Conservation (phyloP, 2,113 vertebrate genomes). For the Stigmatopora argus region DNA sequence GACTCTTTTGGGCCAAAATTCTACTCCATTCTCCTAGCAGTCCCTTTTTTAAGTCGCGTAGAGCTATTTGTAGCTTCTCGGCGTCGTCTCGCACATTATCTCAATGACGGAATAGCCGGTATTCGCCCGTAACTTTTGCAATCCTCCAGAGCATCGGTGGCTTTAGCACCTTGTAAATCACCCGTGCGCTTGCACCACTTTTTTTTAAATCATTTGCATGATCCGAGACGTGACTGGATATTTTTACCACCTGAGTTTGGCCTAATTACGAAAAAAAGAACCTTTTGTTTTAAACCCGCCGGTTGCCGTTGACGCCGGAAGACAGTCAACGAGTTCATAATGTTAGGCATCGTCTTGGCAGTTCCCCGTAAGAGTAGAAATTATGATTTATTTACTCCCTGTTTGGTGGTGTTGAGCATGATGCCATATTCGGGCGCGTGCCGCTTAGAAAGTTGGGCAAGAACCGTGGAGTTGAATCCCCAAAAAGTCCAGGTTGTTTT, state of each 20-base stretch:
- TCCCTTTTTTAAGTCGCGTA: too few relatives aligned
- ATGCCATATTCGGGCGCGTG: background rate
- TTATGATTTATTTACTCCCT: background rate
- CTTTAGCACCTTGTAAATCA: conserved; percentile 7
- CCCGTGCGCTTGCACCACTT: background rate
- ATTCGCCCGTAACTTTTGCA: background rate
- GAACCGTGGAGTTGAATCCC: background rate
- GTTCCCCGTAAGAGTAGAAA: background rate
- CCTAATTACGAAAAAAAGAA: background rate
- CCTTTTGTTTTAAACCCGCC: background rate
- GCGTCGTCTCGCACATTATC: background rate
- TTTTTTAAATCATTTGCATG: conserved; percentile 2
- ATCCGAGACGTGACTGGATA: background rate
- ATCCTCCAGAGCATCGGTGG: background rate
- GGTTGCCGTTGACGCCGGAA: too few relatives aligned
- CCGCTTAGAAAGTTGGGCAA: background rate
- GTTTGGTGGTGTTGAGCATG: background rate
- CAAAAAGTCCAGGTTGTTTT: conserved; percentile 20
- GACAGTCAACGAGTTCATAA: too few relatives aligned
- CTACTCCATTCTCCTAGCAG: background rate
- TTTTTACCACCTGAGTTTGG: background rate
- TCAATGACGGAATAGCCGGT: background rate
- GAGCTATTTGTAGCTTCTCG: background rate
- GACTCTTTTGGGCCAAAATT: background rate
- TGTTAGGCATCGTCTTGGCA: too few relatives aligned